Conservation (phyloP, 2,888 invertebrate species). For the Epistrophe eligans region DNA sequence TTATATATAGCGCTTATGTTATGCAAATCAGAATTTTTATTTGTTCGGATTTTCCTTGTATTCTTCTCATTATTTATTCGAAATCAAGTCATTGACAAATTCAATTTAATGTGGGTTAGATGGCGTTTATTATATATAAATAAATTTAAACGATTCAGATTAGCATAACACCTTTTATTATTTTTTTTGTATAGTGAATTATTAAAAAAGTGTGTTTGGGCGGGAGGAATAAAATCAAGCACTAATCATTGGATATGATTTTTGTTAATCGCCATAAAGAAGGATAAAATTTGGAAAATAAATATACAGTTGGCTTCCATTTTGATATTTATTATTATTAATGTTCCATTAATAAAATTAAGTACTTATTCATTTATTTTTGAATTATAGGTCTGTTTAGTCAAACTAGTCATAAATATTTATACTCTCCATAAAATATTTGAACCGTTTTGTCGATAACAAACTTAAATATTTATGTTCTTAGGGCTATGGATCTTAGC, state of each 20-base stretch:
- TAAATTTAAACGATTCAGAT: background rate
- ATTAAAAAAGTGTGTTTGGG: background rate
- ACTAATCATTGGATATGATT: background rate
- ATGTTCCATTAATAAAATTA: no score
- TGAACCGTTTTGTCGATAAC: no score
- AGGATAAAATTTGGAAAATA: background rate
- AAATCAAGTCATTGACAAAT: constrained; percentile 14
- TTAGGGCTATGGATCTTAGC: no score
- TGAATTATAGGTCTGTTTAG: no score
- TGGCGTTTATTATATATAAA: constrained; percentile 4
- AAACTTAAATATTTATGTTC: no score
- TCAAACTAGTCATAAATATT: no score
- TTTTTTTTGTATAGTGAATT: background rate
- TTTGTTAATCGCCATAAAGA: no score
- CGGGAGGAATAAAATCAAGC: background rate
- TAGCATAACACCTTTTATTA: background rate
- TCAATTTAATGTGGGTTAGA: constrained; percentile 1
- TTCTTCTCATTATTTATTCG: background rate
- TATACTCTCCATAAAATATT: no score
- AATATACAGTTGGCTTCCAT: background rate
- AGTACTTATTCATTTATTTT: no score
- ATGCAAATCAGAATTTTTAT: constrained; percentile 3
- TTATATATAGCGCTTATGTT: background rate
- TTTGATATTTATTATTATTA: no score
- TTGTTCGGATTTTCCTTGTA: background rate